Conservation (phyloP, 2,113 vertebrate species). For the Clarias macrocephalus region DNA sequence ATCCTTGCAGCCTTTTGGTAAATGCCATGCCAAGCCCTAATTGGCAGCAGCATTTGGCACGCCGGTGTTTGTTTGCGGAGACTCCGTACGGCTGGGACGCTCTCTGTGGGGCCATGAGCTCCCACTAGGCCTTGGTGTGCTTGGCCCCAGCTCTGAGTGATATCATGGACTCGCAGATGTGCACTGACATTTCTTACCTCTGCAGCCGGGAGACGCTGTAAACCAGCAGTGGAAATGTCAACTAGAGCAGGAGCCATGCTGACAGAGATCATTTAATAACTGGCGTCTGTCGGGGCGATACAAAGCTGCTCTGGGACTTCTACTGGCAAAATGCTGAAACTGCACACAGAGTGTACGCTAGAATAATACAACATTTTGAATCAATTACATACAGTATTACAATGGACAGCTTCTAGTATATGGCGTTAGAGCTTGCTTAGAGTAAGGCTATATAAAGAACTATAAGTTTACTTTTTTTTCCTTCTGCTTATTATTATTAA, state of each 20-base stretch:
- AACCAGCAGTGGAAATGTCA: conserved; percentile 71
- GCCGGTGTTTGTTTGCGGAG: conserved; percentile 41
- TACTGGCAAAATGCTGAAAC: background rate
- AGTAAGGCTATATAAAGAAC: background rate
- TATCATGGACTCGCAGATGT: conserved; percentile 73
- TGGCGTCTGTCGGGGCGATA: conserved; percentile 54
- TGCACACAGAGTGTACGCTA: background rate
- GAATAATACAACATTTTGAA: background rate
- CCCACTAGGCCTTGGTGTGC: conserved; percentile 45
- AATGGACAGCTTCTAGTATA: background rate
- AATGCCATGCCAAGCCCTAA: conserved; percentile 55
- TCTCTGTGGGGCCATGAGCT: conserved; percentile 51
- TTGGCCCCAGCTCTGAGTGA: conserved; percentile 53
- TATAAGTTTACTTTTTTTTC: background rate
- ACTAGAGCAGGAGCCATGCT: conserved; percentile 59
- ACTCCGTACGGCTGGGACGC: conserved; percentile 49
- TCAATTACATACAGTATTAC: conserved; percentile 13
- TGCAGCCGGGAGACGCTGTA: conserved; percentile 60
- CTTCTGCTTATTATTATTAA: background rate
- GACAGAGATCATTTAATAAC: conserved; percentile 65
- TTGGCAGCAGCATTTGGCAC: conserved; percentile 53
- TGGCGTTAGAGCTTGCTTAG: background rate
- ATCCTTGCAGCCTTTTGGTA: conserved; percentile 48
- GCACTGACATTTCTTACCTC: conserved; percentile 71
- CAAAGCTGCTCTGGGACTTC: conserved; percentile 44